These are phyloP conservation scores for Lasioglossum marginatum DNA, from an alignment of 2,888 invertebrate species.

Conservation along the genomic window DNA sequence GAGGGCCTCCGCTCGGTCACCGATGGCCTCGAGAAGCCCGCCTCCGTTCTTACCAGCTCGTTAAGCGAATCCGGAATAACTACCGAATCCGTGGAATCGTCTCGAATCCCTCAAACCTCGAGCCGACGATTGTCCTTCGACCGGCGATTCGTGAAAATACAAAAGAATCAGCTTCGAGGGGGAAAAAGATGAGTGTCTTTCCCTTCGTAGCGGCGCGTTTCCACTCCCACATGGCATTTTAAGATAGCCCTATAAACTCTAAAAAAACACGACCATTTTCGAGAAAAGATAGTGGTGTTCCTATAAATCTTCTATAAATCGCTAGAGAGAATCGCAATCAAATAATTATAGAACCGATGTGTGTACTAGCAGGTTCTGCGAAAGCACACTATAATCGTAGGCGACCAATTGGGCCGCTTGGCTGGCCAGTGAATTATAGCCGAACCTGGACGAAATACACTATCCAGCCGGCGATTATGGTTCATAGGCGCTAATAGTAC, in stretches of 20 bases:
- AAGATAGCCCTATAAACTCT: not conserved
- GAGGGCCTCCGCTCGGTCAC: not conserved
- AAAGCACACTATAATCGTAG: not conserved
- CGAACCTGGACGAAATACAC: conserved; percentile 3
- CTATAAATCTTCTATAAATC: not conserved
- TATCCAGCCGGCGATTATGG: not conserved
- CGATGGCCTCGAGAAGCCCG: not conserved
- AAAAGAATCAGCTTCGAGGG: not conserved
- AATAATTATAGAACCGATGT: not conserved
- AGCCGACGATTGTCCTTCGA: not conserved
- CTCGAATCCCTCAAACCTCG: not conserved
- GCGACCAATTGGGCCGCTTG: not conserved
- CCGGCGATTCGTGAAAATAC: not conserved
- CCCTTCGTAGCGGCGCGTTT: too few species aligned
- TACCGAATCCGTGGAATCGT: conserved; percentile 7
- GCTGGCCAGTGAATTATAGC: not conserved
- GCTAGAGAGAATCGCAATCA: not conserved
- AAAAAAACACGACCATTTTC: too few species aligned
- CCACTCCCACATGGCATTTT: too few species aligned
- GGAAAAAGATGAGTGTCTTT: too few species aligned
- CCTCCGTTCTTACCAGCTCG: conserved; percentile 5
- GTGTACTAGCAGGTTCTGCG: not conserved
- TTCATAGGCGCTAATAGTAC: not conserved
- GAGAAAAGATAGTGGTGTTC: too few species aligned
- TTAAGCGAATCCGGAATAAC: conserved; percentile 5